Evolutionary conservation across 53 echinoderm and acorn worm species (phyloP), one percentile per base, ranked within the genome.

Genomic region (Zoroaster sp.): DNA sequence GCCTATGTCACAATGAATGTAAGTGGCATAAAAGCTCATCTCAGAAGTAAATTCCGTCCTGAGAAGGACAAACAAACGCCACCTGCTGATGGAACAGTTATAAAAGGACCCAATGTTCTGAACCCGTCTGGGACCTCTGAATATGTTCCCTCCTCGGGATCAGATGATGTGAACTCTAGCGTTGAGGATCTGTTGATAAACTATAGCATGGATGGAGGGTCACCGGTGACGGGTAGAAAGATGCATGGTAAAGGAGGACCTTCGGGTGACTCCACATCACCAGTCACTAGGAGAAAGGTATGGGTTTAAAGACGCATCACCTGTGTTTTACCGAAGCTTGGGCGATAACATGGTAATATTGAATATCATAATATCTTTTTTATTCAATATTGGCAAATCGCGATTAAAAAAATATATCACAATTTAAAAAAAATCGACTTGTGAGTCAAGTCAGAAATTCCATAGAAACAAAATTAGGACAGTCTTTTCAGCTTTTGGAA

Each of bases 141-240:
- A 1, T 74, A 46, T 36, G 23, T 15, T n/a, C 69, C 71, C 35
- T 85, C 85, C 71, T 85, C 85, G 4, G 85, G 85, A 11, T 85
- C 85, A 5, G 85, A 85, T 17, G 81, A 81, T 11, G 47, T 85
- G 12, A 69, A 85, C 49, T 85, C 85, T 10, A 71, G 71, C 14
- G 14, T 15, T 0, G 85, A 85, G 6, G 82, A 82, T 28, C 66
- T 45, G 77, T 30, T 47, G 37, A 49, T 25, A 3, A 70, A 71
- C n/a, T 40, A 49, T 41, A 35, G 11, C 4, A n/a, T 49, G 49
- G 85, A 71, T 7, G 85, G 85, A 17, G 85, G 85, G 66, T 70
- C 72, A 14, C 37, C 85, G 17, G 3, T 42, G 12, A 0, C 51
- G 2, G n/a, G 47, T 10, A 18, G 51, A 2, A 83, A 70, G 70